Base-by-base conservation (phyloP, 2,888 invertebrate species). In the Zygogramma bicolorata region DNA sequence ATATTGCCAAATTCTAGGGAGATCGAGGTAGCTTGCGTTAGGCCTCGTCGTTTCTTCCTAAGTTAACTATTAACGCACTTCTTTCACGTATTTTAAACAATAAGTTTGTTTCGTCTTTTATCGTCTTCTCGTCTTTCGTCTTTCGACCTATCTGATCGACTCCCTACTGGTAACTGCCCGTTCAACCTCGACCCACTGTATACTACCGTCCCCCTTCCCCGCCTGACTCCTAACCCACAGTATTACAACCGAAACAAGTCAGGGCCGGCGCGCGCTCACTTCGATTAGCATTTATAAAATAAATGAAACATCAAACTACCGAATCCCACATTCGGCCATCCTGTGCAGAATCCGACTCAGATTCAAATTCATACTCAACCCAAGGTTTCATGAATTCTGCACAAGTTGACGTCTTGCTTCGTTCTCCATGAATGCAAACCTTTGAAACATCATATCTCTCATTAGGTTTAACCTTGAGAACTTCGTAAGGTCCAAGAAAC, bases 391-490 rank as follows among this genome's bases (percentile, higher is more conserved):
- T 67, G 57, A 61, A 73, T 66, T 79, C 84, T 0, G 83, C 82
- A 15, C 80, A 79, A 7, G 80, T 79, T 3, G 79, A 74, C 1
- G 82, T 84, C 4, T n/a, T 40, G 3, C 15, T 25, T 4, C 82
- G 81, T 3, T 83, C 83, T 57, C 84, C 84, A 49, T 76, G 66
- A 20, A 75, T 67, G 0, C 83, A 83, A 25, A 81, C 61, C 53
- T 82, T 82, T 40, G 77, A 75, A 1, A 85, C 82, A 18, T 79
- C 74, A 65, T 86, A 86, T 10, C 82, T 66, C 62, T 86, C 81
- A 65, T 84, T 81, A 3, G 75, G 20, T 60, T 81, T 78, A 7
- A 38, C 59, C 27, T 61, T 68, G n/a, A 29, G 27, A 42, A 73
- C 18, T 46, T 70, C 66, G 27, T 75, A 75, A 4, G 85, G 84